A percentile compares a stretch with the other conserved stretches of the same genome.
These are phyloP conservation scores for Tetrapedia diversipes DNA, from an alignment of 2,888 invertebrate genomes.

Conservation along the genomic window DNA sequence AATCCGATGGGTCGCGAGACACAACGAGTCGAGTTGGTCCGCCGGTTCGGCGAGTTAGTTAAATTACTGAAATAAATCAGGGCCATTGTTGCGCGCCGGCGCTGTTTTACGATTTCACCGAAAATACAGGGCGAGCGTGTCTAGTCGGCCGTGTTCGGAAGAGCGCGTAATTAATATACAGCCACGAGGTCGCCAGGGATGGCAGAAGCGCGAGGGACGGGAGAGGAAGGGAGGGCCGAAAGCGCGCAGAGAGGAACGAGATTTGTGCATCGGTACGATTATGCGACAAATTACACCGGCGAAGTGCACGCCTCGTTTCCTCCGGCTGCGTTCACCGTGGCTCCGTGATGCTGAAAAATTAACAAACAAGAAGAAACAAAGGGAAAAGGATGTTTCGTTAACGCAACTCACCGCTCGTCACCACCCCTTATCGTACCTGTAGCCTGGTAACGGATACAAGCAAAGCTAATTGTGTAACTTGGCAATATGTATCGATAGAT, in stretches of 20 bases:
- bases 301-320: constrained; percentile 8
- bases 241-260: too few relatives aligned
- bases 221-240: background rate
- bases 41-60: constrained; percentile 63
- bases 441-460: too few relatives aligned
- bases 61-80: constrained; percentile 75
- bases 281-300: constrained; percentile 34
- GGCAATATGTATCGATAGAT: too few relatives aligned
- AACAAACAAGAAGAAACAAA: background rate
- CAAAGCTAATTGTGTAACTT: too few relatives aligned
- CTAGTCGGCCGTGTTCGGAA: constrained; percentile 31
- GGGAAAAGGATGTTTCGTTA: too few relatives aligned
- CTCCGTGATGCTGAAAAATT: background rate
- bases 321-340: background rate
- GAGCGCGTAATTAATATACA: constrained; percentile 45
- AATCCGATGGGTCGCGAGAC: constrained; percentile 23
- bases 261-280: constrained; percentile 29
- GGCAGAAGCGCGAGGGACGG: background rate
- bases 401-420: too few relatives aligned
- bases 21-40: constrained; percentile 2
- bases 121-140: constrained; percentile 44
- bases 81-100: constrained; percentile 66
- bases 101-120: constrained; percentile 65
- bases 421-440: too few relatives aligned
- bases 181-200: background rate